Evolutionary conservation across 2,888 invertebrate genomes (phyloP).

Genomic region (Phytoseiulus persimilis): DNA sequence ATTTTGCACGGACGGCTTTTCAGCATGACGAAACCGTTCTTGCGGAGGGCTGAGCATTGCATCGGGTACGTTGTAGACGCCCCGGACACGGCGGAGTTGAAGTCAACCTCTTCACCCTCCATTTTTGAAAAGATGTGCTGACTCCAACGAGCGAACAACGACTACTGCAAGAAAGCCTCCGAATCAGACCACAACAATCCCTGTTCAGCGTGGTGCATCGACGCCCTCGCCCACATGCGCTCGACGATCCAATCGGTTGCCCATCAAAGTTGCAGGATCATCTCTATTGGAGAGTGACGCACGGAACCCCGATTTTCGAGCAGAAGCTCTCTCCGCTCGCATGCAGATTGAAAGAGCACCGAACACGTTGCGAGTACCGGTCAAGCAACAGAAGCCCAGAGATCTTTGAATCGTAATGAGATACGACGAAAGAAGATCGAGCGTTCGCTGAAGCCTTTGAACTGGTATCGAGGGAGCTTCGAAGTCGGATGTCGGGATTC

Average conservation of each 20-base stretch:
- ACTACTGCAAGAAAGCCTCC: neutral
- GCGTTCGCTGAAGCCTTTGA: too few species aligned
- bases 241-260: neutral
- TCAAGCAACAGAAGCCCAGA: neutral
- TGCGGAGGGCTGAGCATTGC: slow-evolving; percentile 98
- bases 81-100: slow-evolving; percentile 71
- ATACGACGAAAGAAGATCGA: too few species aligned
- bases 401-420: neutral
- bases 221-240: neutral
- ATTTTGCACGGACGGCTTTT: slow-evolving; percentile 97
- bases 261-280: neutral
- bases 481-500: too few species aligned
- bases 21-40: slow-evolving; percentile 96
- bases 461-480: too few species aligned
- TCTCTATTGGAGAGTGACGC: neutral
- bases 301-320: neutral
- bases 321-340: neutral
- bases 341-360: neutral
- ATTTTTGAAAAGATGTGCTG: slow-evolving; percentile 52
- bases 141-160: neutral
- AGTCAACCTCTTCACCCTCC: slow-evolving; percentile 85
- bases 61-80: slow-evolving; percentile 92
- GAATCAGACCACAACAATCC: neutral
- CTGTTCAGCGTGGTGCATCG: neutral
- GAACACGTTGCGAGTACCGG: neutral